Percentiles rank a stretch among this genome's conserved stretches.
Evolutionary conservation across 2,113 vertebrate species (phyloP).

Genomic region (Planiliza haematocheilus): DNA sequence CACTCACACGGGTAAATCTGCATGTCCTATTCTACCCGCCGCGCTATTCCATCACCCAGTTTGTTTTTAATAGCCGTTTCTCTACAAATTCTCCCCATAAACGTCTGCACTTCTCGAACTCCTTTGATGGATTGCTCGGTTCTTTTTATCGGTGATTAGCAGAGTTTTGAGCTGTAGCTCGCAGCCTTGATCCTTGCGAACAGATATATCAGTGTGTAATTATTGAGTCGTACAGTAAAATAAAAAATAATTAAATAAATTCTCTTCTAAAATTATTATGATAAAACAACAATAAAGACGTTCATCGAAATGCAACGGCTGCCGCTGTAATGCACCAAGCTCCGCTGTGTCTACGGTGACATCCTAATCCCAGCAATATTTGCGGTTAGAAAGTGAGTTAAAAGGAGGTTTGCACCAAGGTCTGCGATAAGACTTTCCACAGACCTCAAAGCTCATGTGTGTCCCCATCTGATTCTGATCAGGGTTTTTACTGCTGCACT

Average conservation of each 20-base stretch:
- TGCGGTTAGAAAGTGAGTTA: constrained; percentile 66
- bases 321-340: constrained; percentile 25
- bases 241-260: constrained; percentile 5
- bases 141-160: constrained; percentile 5
- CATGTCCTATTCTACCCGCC: no score
- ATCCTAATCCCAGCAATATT: constrained; percentile 49
- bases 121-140: constrained; percentile 10
- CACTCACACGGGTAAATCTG: no score
- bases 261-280: no score
- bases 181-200: constrained; percentile 56
- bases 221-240: not conserved
- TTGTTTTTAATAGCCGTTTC: constrained; percentile 15
- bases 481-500: constrained; percentile 59
- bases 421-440: constrained; percentile 74
- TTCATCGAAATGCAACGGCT: constrained; percentile 6
- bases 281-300: no score
- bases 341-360: constrained; percentile 22
- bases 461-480: constrained; percentile 80
- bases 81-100: constrained; percentile 1
- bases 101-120: not conserved
- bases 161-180: constrained; percentile 58
- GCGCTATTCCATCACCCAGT: constrained; percentile 23
- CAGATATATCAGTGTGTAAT: not conserved
- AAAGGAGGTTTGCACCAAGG: constrained; percentile 54
- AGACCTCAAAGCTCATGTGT: constrained; percentile 65